Evolutionary conservation across 37 sponge, comb jelly and placozoan species (phyloP).

Genomic region (Petrosia ficiformis): DNA sequence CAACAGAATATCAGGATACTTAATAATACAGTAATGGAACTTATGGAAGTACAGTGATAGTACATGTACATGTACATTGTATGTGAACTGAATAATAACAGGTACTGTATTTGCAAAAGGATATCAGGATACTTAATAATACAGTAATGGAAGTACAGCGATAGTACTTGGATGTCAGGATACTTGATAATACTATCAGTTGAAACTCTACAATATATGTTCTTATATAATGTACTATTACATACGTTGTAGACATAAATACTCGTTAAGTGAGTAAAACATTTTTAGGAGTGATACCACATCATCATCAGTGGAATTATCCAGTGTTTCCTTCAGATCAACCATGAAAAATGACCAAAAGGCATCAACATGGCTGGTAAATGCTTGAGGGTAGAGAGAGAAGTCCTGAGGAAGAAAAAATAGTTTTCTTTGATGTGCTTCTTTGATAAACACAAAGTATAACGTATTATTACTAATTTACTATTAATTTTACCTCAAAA

Average conservation of each 20-base stretch:
- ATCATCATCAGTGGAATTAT: neutral
- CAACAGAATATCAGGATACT: no score
- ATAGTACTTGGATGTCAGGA: no score
- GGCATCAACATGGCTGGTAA: constrained; percentile 32
- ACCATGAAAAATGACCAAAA: constrained; percentile 54
- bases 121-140: no score
- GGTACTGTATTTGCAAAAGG: no score
- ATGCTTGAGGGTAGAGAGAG: constrained; percentile 2
- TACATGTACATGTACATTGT: no score
- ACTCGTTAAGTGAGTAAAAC: constrained; percentile 45
- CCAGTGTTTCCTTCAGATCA: constrained; percentile 32
- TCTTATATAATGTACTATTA: neutral
- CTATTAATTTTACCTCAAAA: constrained; percentile 10
- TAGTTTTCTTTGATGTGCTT: neutral
- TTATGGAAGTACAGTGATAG: no score
- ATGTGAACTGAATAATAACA: no score
- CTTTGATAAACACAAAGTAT: no score
- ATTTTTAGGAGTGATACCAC: constrained; percentile 36
- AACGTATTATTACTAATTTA: neutral
- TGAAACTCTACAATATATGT: neutral
- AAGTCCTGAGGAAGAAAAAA: constrained; percentile 16
- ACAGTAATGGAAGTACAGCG: no score
- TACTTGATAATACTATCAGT: no score
- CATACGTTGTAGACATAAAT: constrained; percentile 52
- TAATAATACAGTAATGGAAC: no score